Conservation (phyloP, 2,113 vertebrate species). For the Sylvilagus bachmani region DNA sequence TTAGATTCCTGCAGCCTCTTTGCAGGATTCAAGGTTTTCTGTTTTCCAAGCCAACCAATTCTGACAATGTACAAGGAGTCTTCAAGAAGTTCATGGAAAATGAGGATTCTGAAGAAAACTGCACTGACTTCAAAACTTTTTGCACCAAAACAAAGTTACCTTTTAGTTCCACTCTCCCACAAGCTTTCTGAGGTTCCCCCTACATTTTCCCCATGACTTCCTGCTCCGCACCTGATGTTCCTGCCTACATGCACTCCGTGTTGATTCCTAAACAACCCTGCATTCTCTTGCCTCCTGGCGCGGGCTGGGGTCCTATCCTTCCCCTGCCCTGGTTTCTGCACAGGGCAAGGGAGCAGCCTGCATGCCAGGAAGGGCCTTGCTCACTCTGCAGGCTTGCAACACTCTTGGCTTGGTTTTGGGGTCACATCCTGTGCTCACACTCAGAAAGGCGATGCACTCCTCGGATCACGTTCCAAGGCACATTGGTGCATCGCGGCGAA, state of each 20-base stretch:
- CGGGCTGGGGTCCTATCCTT: not conserved
- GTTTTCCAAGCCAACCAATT: not conserved
- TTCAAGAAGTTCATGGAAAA: no score
- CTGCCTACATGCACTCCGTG: not conserved
- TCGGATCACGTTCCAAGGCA: not conserved
- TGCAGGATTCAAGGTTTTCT: slow-evolving; percentile 42
- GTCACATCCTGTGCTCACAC: not conserved
- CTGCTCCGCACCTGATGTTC: not conserved
- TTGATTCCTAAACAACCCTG: not conserved
- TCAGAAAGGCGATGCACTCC: not conserved
- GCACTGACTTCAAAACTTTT: no score
- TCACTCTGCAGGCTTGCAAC: not conserved
- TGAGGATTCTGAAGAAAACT: no score
- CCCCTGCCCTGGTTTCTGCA: not conserved
- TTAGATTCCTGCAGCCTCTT: not conserved
- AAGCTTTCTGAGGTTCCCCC: not conserved
- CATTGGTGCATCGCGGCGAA: slow-evolving; percentile 12
- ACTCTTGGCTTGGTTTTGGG: not conserved
- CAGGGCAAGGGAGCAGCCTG: not conserved
- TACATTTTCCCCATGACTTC: not conserved
- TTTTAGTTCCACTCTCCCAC: no score
- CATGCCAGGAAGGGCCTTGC: not conserved
- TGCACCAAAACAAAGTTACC: no score
- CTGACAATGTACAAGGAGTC: no score
- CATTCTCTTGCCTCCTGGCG: not conserved